phyloP scores from a whole-genome alignment of 2,797 vertebrate genomes.

The Zenarchopterus dispar region DNA sequence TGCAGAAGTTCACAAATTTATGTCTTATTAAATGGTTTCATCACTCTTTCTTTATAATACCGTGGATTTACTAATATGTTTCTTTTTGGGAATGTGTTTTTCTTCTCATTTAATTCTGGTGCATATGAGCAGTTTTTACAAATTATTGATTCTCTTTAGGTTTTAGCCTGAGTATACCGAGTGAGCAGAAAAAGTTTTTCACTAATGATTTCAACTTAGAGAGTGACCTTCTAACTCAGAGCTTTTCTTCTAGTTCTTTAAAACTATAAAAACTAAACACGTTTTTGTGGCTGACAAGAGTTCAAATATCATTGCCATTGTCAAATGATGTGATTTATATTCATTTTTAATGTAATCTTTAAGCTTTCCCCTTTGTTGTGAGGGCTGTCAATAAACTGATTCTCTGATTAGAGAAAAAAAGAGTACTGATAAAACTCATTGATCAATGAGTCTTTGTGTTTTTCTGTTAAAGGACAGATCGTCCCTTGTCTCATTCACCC shows the following conservation, averaged over 20 bases:
- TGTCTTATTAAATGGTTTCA: conserved; percentile 6
- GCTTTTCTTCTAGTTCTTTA: background rate
- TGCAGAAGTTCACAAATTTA: conserved; percentile 8
- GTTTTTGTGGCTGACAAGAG: background rate
- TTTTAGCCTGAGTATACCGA: conserved; percentile 9
- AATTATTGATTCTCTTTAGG: conserved; percentile 44
- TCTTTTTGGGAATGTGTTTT: conserved; percentile 1
- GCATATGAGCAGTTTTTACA: conserved; percentile 30
- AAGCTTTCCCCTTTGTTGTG: background rate
- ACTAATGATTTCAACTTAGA: conserved; percentile 25
- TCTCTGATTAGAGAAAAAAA: conserved; percentile 14
- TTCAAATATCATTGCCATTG: background rate
- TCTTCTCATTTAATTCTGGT: conserved; percentile 24
- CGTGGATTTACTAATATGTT: background rate
- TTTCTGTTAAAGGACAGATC: background rate
- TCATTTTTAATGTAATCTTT: conserved; percentile 1
- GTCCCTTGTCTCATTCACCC: background rate
- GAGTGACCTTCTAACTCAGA: conserved; percentile 1
- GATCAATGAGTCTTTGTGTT: conserved; percentile 6
- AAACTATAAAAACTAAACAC: background rate
- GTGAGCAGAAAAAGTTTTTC: conserved; percentile 18
- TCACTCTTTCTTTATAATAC: background rate
- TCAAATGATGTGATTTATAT: conserved; percentile 8
- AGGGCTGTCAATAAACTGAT: background rate
- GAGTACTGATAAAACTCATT: background rate